phyloP scores from a whole-genome alignment of 2,113 vertebrate genomes.

The Dromas ardeola region DNA sequence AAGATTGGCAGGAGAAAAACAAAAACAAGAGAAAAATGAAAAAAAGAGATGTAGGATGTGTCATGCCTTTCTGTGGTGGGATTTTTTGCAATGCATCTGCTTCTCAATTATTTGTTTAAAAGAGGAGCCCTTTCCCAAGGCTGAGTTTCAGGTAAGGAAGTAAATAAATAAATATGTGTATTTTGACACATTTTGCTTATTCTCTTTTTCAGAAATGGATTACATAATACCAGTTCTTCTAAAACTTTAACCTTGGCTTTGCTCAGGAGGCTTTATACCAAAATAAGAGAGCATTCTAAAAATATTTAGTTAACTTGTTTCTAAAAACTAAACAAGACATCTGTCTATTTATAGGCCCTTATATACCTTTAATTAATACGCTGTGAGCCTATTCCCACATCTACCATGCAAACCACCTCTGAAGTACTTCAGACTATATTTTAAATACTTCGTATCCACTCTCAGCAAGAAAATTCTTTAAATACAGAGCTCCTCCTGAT shows the following conservation, averaged over 20 bases:
- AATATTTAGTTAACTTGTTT: not conserved
- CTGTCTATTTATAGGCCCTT: not conserved
- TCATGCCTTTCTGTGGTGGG: not conserved
- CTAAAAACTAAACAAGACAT: not conserved
- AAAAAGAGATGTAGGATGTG: not conserved
- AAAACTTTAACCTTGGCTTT: not conserved
- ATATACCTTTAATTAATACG: not conserved
- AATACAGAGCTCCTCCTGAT: not conserved
- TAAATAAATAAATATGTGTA: not conserved
- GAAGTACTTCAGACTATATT: not conserved
- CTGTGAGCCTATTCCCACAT: not conserved
- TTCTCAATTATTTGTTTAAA: not conserved
- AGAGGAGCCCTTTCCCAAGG: not conserved
- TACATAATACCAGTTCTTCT: not conserved
- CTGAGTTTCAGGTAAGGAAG: not conserved
- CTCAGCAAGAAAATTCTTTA: not conserved
- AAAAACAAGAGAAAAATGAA: not conserved
- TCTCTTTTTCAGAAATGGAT: not conserved
- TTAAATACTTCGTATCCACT: not conserved
- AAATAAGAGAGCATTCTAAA: not conserved
- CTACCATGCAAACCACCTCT: not conserved
- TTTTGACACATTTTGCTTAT: not conserved
- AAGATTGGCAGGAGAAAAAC: not conserved
- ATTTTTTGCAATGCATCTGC: not conserved
- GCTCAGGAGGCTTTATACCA: not conserved